phyloP scores from a whole-genome alignment of 2,888 invertebrate species.

The Meghimatium bilineatum region DNA sequence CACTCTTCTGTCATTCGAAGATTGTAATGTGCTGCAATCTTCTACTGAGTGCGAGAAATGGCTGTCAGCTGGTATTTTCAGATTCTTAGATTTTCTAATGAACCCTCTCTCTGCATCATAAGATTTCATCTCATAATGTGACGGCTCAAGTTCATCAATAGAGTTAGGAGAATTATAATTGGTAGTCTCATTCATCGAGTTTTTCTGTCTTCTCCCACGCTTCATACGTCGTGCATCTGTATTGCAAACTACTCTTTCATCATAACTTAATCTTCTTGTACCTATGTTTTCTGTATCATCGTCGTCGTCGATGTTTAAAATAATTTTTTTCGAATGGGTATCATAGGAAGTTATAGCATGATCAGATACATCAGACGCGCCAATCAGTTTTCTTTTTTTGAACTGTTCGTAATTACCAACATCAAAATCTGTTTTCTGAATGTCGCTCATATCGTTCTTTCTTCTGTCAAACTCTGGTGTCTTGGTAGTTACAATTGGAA shows the following conservation, averaged over 20 bases:
- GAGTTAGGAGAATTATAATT: neutral
- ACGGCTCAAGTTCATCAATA: neutral
- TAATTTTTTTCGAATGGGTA: neutral
- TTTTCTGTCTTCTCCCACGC: neutral
- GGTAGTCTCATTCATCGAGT: neutral
- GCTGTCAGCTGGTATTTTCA: neutral
- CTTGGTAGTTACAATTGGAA: neutral
- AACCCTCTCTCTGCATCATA: slow-evolving; percentile 26
- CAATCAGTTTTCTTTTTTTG: neutral
- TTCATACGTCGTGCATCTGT: neutral
- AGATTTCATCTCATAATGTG: neutral
- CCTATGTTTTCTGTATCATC: neutral
- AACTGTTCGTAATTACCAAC: slow-evolving; percentile 2
- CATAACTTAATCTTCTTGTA: neutral
- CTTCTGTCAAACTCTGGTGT: neutral
- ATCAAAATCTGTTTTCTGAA: slow-evolving; percentile 7
- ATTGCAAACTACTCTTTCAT: neutral
- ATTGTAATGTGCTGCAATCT: neutral
- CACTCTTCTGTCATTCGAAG: neutral
- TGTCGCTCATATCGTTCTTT: neutral
- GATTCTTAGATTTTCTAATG: neutral
- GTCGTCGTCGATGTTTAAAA: neutral
- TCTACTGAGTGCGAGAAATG: neutral
- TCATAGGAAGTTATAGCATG: neutral
- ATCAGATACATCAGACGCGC: neutral